Evolutionary conservation across 2,113 vertebrate species (phyloP).

Genomic region (Brachypteracias leptosomus): DNA sequence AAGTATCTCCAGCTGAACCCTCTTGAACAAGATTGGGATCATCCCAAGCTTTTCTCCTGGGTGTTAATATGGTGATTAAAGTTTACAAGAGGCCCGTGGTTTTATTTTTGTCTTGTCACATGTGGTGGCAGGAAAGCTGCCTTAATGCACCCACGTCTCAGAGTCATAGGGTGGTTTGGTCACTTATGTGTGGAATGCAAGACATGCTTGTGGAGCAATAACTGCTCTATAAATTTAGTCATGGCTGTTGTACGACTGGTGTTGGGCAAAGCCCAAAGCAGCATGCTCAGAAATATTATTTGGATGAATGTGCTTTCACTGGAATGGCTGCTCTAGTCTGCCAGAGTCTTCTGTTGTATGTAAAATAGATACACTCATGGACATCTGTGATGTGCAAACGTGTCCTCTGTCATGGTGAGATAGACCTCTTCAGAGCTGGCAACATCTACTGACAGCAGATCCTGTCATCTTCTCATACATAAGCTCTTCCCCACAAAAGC

Average conservation of each 20-base stretch:
- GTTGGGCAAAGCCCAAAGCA: background rate
- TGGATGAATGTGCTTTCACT: background rate
- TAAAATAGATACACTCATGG: background rate
- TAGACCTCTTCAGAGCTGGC: background rate
- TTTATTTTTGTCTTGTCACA: constrained; percentile 67
- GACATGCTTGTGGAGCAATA: background rate
- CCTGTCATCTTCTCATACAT: background rate
- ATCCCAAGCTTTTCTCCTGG: constrained; percentile 50
- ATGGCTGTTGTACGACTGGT: background rate
- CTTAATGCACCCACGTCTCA: background rate
- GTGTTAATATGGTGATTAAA: constrained; percentile 65
- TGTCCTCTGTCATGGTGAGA: background rate
- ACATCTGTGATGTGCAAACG: background rate
- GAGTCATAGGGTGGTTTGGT: background rate
- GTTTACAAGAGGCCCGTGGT: constrained; percentile 33
- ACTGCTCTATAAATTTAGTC: background rate
- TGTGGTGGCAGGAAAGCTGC: background rate
- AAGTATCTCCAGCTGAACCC: constrained; percentile 50
- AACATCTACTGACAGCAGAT: background rate
- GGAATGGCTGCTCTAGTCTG: background rate
- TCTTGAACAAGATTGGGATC: constrained; percentile 58
- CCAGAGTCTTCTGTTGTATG: background rate
- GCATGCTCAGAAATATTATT: background rate
- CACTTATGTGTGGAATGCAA: background rate
- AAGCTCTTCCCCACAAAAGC: background rate